Conservation (phyloP, 1,140 invertebrate species). For the Leptoteleia sp. region DNA sequence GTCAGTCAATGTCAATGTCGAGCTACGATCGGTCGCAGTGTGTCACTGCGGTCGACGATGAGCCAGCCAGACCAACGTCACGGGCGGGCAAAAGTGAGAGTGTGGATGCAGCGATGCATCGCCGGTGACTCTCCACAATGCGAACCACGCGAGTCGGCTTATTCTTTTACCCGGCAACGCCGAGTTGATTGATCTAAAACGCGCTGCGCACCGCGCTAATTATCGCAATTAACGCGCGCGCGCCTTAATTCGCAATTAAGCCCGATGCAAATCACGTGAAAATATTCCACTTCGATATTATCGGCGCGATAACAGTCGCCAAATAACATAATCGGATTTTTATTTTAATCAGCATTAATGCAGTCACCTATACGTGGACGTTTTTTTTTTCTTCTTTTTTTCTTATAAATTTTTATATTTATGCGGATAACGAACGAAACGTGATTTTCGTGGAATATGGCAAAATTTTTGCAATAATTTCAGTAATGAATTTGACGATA, state of each 20-base stretch:
- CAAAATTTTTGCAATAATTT: too few species aligned
- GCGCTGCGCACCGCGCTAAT: slow-evolving; percentile 9
- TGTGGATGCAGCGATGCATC: slow-evolving; percentile 64
- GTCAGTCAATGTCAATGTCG: slow-evolving; percentile 58
- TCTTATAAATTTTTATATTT: too few species aligned
- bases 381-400: too few species aligned
- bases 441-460: too few species aligned
- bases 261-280: slow-evolving; percentile 5
- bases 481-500: too few species aligned
- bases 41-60: slow-evolving; percentile 70
- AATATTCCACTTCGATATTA: slow-evolving; percentile 30
- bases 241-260: slow-evolving; percentile 10
- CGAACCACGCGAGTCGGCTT: slow-evolving; percentile 17
- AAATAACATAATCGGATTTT: too few species aligned
- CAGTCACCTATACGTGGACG: too few species aligned
- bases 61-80: slow-evolving; percentile 73
- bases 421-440: too few species aligned
- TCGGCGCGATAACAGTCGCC: too few species aligned
- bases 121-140: slow-evolving; percentile 47
- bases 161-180: slow-evolving; percentile 34
- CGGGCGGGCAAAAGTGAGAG: slow-evolving; percentile 78
- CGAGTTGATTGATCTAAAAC: slow-evolving; percentile 35
- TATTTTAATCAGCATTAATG: too few species aligned
- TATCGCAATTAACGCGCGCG: slow-evolving; percentile 25
- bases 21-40: slow-evolving; percentile 48